phyloP scores from a whole-genome alignment of 1,140 invertebrate species.

The Musca vetustissima region DNA sequence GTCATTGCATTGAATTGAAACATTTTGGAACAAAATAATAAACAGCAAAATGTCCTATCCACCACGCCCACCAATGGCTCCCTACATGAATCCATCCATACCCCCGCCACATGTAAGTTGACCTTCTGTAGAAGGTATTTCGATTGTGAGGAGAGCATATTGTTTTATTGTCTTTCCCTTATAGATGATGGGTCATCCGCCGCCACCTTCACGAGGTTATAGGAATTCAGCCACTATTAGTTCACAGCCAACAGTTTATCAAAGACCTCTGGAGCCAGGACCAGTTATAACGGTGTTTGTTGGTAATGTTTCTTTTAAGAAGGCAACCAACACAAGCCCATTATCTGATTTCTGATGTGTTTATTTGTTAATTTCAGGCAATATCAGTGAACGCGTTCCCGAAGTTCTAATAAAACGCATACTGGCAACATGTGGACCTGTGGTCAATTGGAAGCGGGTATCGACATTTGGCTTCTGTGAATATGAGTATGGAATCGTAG shows the following conservation, averaged over 20 bases:
- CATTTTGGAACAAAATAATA: neutral
- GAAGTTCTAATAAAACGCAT: conserved; percentile 94
- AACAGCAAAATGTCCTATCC: conserved; percentile 46
- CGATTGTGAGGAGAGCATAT: neutral
- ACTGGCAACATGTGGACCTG: conserved; percentile 86
- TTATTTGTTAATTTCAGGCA: conserved; percentile 71
- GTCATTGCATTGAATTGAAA: neutral
- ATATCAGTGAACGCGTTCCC: conserved; percentile 93
- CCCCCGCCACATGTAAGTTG: conserved; percentile 56
- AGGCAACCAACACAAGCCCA: neutral
- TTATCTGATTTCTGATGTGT: too few species aligned
- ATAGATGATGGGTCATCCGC: conserved; percentile 59
- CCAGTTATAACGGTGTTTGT: conserved; percentile 97
- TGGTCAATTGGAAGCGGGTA: conserved; percentile 95
- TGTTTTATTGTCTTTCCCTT: conserved; percentile 7
- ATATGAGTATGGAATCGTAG: conserved; percentile 56
- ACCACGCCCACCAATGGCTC: conserved; percentile 61
- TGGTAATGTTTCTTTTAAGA: conserved; percentile 53
- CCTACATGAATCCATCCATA: conserved; percentile 61
- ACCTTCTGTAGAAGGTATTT: neutral
- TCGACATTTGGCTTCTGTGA: conserved; percentile 99
- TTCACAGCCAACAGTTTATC: conserved; percentile 52
- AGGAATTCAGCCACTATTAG: conserved; percentile 55
- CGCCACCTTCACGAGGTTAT: conserved; percentile 52
- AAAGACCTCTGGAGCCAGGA: conserved; percentile 58